Percentiles rank a stretch among this genome's conserved stretches.
These are phyloP conservation scores for Melanotaenia pygmaea DNA, from an alignment of 2,797 vertebrate species.

Conservation along the genomic window DNA sequence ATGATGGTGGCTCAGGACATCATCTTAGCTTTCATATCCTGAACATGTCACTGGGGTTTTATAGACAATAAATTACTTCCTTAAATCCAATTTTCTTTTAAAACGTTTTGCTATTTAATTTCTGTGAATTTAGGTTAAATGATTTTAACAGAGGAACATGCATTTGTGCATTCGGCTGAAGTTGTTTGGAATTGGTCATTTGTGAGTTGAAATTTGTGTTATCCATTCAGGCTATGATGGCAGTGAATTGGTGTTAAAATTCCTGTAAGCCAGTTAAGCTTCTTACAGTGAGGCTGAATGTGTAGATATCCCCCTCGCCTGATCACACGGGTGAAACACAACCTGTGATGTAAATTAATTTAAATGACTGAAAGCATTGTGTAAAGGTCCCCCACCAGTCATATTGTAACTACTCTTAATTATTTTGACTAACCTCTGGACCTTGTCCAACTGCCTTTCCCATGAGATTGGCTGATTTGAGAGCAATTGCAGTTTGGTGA, in stretches of 20 bases:
- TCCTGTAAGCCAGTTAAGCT: conserved; percentile 58
- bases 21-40: neutral
- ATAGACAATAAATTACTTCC: neutral
- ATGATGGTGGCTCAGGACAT: neutral
- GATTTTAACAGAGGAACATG: neutral
- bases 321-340: conserved; percentile 62
- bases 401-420: conserved; percentile 56
- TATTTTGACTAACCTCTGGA: conserved; percentile 54
- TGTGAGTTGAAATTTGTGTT: conserved; percentile 2
- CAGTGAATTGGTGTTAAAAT: conserved; percentile 42
- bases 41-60: neutral
- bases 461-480: conserved; percentile 83
- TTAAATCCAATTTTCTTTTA: neutral
- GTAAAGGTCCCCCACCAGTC: conserved; percentile 33
- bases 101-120: neutral
- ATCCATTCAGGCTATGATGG: neutral
- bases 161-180: neutral
- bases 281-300: conserved; percentile 53
- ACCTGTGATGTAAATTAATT: conserved; percentile 43
- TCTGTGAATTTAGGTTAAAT: neutral
- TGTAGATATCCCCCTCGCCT: conserved; percentile 41
- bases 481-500: conserved; percentile 82
- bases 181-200: neutral
- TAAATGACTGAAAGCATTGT: conserved; percentile 49
- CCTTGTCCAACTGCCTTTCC: conserved; percentile 52